Evolutionary conservation across 2,797 vertebrate species (phyloP).

Genomic region (Spea hammondii): DNA sequence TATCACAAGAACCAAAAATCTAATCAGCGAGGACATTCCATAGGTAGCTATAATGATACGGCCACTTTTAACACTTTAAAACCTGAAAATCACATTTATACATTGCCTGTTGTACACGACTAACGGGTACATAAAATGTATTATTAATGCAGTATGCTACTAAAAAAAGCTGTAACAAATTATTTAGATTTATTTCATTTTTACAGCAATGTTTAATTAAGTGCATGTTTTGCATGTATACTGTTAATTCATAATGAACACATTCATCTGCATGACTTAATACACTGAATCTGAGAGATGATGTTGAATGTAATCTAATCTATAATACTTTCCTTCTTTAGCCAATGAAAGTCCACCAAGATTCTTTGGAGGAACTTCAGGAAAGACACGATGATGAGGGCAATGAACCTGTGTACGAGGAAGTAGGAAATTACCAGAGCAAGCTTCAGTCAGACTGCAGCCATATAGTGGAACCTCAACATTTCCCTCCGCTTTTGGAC

Average conservation of each 20-base stretch:
- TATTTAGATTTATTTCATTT: background rate
- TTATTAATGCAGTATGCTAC: no score
- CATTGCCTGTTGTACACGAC: no score
- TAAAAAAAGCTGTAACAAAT: no score
- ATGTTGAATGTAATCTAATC: background rate
- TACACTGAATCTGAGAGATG: background rate
- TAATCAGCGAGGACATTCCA: no score
- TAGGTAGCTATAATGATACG: no score
- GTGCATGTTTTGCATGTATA: conserved; percentile 5
- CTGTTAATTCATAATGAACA: background rate
- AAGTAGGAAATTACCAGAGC: conserved; percentile 83
- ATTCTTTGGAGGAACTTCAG: conserved; percentile 78
- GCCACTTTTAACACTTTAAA: no score
- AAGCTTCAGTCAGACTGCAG: conserved; percentile 44
- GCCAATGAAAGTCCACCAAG: conserved; percentile 93
- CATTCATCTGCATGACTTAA: conserved; percentile 9
- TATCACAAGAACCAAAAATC: no score
- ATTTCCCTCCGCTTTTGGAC: conserved; percentile 45
- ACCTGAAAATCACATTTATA: no score
- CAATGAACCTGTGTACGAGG: conserved; percentile 86
- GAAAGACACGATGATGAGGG: conserved; percentile 66
- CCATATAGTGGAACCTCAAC: conserved; percentile 52
- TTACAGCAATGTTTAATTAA: conserved; percentile 8
- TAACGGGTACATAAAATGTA: no score
- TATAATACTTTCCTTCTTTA: conserved; percentile 53